Conservation (phyloP, 2,797 vertebrate genomes). For the Myotis findleyi region DNA sequence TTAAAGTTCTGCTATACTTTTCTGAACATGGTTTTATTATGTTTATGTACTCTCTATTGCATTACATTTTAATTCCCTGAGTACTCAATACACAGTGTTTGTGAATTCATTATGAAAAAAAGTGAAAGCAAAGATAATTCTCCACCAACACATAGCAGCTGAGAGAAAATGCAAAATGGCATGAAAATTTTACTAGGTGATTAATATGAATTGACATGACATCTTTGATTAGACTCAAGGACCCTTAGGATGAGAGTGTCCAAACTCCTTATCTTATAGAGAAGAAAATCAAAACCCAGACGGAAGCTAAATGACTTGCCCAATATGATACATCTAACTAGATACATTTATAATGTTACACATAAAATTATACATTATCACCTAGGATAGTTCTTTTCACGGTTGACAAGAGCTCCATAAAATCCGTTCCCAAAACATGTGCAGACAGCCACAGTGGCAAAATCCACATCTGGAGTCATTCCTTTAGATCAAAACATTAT, state of each 20-base stretch:
- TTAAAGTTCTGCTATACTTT: slow-evolving; percentile 5
- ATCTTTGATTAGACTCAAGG: slow-evolving; percentile 17
- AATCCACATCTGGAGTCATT: slow-evolving; percentile 12
- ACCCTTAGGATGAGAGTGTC: neutral
- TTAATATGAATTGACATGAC: neutral
- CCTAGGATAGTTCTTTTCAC: neutral
- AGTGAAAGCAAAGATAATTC: slow-evolving; percentile 45
- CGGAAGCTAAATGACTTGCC: neutral
- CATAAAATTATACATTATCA: slow-evolving; percentile 3
- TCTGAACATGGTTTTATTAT: neutral
- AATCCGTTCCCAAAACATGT: slow-evolving; percentile 31
- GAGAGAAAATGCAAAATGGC: slow-evolving; percentile 21
- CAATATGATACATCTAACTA: neutral
- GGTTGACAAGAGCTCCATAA: neutral
- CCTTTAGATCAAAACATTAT: slow-evolving; percentile 12
- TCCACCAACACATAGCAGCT: neutral
- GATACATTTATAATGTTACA: neutral
- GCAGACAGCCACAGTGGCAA: neutral
- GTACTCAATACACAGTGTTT: neutral
- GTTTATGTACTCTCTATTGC: slow-evolving; percentile 55
- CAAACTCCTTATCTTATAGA: slow-evolving; percentile 3
- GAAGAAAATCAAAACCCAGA: slow-evolving; percentile 38
- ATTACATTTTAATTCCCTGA: slow-evolving; percentile 48
- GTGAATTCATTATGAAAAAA: slow-evolving; percentile 33
- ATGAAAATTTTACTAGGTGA: slow-evolving; percentile 13